These are phyloP conservation scores for Frieseomelitta varia DNA, from an alignment of 1,140 invertebrate genomes.

Conservation along the genomic window DNA sequence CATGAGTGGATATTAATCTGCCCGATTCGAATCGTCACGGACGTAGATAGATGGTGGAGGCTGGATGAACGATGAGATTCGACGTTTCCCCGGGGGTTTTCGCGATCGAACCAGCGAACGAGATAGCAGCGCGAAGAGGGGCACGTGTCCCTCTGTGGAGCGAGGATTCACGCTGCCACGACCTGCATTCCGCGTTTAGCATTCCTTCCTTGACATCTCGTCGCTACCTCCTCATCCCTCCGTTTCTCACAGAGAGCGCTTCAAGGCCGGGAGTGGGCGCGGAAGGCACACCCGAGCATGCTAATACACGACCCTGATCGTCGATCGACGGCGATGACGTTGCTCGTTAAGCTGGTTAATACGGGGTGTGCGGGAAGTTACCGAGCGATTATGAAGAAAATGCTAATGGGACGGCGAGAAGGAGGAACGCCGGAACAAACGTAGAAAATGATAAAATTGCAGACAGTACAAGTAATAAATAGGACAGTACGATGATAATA, in stretches of 20 bases:
- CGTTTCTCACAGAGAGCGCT: conserved; percentile 39
- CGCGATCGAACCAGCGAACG: conserved; percentile 11
- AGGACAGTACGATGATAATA: too few species aligned
- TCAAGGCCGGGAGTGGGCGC: conserved; percentile 61
- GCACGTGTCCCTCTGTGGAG: conserved; percentile 27
- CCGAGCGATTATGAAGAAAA: neutral
- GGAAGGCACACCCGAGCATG: conserved; percentile 65
- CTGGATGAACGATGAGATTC: neutral
- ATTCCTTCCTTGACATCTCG: conserved; percentile 50
- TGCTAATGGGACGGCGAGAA: too few species aligned
- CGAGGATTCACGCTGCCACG: conserved; percentile 21
- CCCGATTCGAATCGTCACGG: neutral
- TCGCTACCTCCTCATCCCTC: conserved; percentile 40
- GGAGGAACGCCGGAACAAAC: too few species aligned
- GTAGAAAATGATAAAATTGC: too few species aligned
- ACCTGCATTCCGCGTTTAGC: conserved; percentile 51
- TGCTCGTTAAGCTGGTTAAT: conserved; percentile 36
- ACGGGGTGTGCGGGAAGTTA: neutral
- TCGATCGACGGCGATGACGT: conserved; percentile 55
- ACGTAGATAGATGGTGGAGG: neutral
- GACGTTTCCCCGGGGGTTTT: neutral
- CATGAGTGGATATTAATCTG: neutral
- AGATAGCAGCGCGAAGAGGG: neutral
- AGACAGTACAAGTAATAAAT: too few species aligned
- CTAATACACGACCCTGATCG: conserved; percentile 62